Conservation (phyloP, 2,888 invertebrate species). For the Sepiola atlantica region DNA sequence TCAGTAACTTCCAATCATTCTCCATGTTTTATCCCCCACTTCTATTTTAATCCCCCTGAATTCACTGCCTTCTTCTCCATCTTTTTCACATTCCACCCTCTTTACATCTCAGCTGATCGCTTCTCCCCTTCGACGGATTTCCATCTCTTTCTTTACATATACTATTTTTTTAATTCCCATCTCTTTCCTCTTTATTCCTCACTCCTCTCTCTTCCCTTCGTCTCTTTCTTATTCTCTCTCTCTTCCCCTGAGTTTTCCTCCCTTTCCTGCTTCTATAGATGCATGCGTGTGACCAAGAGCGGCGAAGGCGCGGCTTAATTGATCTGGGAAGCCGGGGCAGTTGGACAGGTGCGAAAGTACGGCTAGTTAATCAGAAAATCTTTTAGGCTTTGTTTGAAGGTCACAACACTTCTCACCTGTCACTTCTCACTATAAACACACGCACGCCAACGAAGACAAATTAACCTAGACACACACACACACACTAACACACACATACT, state of each 20-base stretch:
- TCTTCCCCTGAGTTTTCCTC: background rate
- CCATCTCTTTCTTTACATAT: no score
- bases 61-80: background rate
- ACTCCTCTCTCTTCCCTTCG: background rate
- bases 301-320: conserved; percentile 8
- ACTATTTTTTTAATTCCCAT: background rate
- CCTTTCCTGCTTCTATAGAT: background rate
- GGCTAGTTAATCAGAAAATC: conserved; percentile 32
- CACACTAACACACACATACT: background rate
- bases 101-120: background rate
- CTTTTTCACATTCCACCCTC: background rate
- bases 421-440: background rate
- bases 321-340: conserved; percentile 32
- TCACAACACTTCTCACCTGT: conserved; percentile 22
- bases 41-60: background rate
- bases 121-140: background rate
- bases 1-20: background rate
- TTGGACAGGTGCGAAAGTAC: conserved; percentile 32
- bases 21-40: background rate
- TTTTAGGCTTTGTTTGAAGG: conserved; percentile 32
- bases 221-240: background rate
- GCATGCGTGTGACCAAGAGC: background rate
- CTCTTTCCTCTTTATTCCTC: background rate
- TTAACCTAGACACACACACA: background rate
- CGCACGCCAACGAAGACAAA: background rate